Base-by-base conservation (phyloP, 2,113 vertebrate species). In the Semnornis frantzii region DNA sequence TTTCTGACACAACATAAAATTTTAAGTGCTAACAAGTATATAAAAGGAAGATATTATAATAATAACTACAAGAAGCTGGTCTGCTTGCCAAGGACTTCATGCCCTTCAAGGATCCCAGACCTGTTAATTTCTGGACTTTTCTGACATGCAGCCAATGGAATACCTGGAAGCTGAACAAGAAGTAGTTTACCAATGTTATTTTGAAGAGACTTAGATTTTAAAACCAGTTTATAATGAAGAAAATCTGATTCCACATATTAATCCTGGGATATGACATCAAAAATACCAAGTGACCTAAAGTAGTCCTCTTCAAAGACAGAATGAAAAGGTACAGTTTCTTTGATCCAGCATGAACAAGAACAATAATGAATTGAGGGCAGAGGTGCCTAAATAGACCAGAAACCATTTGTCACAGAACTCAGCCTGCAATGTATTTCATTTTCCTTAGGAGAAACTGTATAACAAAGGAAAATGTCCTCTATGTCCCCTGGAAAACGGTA, bases 301-400 rank as follows among this genome's bases (percentile, higher is more conserved):
- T 5, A 88, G 30, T 92, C 59, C 55, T 70, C 77, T 87, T 90
- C 83, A 90, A 94, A 90, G 95, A 94, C 27, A 94, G 70, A 89
- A 37, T 85, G 58, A 84, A 93, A 63, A 50, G 20, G 60, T 74
- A 66, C 25, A 68, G 63, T 71, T 90, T 91, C 87, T 63, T 85
- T 33, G 21, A 92, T 70, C 75, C 87, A 80, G n/a, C 80, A 75
- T 66, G 63, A 87, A 93, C 93, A 92, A 95, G 89, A 52, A 79
- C 64, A 90, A 68, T 81, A 95, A 96, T 89, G 93, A 95, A 97
- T 96, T 96, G 96, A 93, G 72, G 85, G 85, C 88, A 97, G 82
- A 93, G 90, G 94, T 86, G 76, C 66, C 89, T 81, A 94, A 85
- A 96, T 82, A 95, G 97, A 94, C 89, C 50, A 91, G 84, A 94